Conservation (phyloP, 2,888 invertebrate genomes). For the Rhamphomyia laevipes region DNA sequence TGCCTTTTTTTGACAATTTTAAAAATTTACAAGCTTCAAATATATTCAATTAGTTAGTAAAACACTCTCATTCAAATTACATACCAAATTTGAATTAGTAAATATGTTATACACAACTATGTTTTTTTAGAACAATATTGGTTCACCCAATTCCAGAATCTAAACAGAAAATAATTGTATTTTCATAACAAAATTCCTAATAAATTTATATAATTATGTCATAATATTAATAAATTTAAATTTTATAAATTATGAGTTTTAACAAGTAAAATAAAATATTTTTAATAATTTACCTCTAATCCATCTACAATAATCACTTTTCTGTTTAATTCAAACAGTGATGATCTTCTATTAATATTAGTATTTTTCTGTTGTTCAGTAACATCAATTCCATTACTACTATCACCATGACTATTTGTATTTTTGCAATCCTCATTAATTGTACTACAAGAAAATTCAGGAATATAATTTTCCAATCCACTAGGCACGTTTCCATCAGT, state of each 20-base stretch:
- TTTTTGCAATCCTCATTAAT: neutral
- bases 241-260: neutral
- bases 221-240: neutral
- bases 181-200: neutral
- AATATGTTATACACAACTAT: no score
- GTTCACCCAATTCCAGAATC: no score
- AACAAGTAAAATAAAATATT: neutral
- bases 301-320: conserved; percentile 38
- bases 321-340: conserved; percentile 30
- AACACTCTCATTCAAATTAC: no score
- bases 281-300: conserved; percentile 26
- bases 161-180: no score
- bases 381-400: conserved; percentile 1
- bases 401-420: neutral
- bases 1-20: no score
- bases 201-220: neutral
- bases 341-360: conserved; percentile 4
- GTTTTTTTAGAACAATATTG: no score
- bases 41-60: no score
- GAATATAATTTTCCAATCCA: neutral
- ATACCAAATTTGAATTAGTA: no score
- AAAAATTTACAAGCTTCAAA: no score
- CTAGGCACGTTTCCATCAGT: neutral
- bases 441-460: neutral
- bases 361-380: conserved; percentile 10